A percentile compares a stretch with the other conserved stretches of the same genome.
phyloP scores from a whole-genome alignment of 1,140 invertebrate genomes.

The Drosophila sproati region DNA sequence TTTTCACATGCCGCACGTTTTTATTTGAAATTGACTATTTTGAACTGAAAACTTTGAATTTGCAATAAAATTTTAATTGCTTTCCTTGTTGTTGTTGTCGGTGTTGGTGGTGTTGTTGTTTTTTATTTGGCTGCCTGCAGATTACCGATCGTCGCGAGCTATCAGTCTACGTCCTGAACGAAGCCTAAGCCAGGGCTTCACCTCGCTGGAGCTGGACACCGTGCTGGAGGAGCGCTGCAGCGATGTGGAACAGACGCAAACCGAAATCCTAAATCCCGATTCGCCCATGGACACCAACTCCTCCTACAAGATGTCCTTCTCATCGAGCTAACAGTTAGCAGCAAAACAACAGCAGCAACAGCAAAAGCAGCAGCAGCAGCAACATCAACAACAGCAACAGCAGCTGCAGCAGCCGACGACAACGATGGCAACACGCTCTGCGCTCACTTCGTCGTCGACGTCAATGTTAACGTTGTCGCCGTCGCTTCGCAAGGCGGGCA shows the following conservation, averaged over 20 bases:
- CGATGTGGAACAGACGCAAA: constrained; percentile 89
- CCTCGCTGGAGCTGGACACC: constrained; percentile 91
- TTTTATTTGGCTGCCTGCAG: constrained; percentile 28
- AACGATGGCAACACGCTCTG: neutral
- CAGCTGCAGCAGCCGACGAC: constrained; percentile 44
- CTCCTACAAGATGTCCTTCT: constrained; percentile 81
- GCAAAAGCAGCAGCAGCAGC: constrained; percentile 15
- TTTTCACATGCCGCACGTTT: constrained; percentile 43
- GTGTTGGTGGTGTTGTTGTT: neutral
- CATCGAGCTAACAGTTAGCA: constrained; percentile 83
- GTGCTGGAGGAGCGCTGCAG: constrained; percentile 91
- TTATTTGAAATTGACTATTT: constrained; percentile 8
- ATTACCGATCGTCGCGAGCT: constrained; percentile 87
- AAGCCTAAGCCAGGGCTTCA: constrained; percentile 88
- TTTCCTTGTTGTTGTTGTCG: constrained; percentile 4
- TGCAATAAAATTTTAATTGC: constrained; percentile 12
- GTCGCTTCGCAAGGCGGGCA: constrained; percentile 64
- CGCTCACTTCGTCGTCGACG: neutral
- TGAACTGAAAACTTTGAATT: neutral
- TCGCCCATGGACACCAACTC: constrained; percentile 80
- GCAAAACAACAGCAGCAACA: constrained; percentile 49
- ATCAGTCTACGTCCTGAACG: constrained; percentile 88
- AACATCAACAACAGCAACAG: neutral
- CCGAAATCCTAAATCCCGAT: constrained; percentile 79
- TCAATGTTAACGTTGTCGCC: constrained; percentile 33